Conservation (phyloP, 2,113 vertebrate genomes). For the Halcyon senegalensis region DNA sequence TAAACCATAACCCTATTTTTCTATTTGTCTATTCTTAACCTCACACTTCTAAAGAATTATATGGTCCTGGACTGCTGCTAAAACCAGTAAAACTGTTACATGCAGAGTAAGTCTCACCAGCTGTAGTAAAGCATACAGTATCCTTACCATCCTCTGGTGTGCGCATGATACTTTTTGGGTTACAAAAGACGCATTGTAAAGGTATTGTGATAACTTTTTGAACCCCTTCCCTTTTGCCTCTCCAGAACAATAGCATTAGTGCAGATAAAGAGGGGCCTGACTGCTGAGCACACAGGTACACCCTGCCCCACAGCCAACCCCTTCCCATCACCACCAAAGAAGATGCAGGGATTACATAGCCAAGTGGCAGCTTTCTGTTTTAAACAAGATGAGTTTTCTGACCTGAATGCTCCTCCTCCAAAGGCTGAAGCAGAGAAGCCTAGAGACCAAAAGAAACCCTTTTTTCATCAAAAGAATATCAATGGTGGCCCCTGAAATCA, state of each 20-base stretch:
- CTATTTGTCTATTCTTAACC: not conserved
- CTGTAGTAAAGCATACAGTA: not conserved
- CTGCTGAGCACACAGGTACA: not conserved
- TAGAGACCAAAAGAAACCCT: not conserved
- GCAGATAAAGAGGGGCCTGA: not conserved
- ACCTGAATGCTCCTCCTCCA: not conserved
- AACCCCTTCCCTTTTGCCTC: not conserved
- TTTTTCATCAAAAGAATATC: not conserved
- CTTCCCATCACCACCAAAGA: not conserved
- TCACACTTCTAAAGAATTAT: not conserved
- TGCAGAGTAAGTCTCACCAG: not conserved
- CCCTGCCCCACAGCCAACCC: not conserved
- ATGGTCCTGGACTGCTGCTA: not conserved
- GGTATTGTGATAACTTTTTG: not conserved
- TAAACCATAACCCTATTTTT: not conserved
- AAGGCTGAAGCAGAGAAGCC: not conserved
- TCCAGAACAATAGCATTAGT: not conserved
- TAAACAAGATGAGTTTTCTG: not conserved
- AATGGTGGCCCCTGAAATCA: not conserved
- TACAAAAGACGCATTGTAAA: not conserved
- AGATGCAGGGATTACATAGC: not conserved
- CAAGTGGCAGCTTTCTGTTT: not conserved
- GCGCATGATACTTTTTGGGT: not conserved
- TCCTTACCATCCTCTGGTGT: not conserved
- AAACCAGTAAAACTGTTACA: slow-evolving; percentile 2